Base-by-base conservation (phyloP, 2,888 invertebrate genomes). In the Caenorhabditis afra region DNA sequence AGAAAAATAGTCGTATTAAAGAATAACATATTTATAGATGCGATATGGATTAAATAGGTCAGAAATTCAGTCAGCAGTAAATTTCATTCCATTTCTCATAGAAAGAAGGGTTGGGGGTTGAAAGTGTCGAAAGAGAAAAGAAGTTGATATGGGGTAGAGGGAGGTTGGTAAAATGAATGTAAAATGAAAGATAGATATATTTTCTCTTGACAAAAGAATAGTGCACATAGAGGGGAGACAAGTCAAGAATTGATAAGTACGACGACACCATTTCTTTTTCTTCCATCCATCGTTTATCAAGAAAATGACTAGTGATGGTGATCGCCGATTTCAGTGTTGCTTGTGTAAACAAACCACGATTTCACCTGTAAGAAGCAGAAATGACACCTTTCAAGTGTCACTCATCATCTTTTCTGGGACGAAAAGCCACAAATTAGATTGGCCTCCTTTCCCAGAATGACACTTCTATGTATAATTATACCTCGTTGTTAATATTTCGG, bases 271-370 rank as follows among this genome's bases (percentile, higher is more conserved):
- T 29, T 29, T 0, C 7, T 35, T 58, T 37, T n/a, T 41, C 49
- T 18, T n/a, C n/a, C n/a, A n/a, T n/a, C 39, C 1, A 39, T 62
- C 23, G 12, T 20, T 53, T 55, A 53, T 29, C 29, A 39, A 18
- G 18, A 45, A 20, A n/a, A 22, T 12, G 12, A 22, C 66, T 64
- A 73, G 22, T 65, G 49, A 16, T 66, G 66, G 16, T 74, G 74
- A 18, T 74, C 74, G 29, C 65, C 77, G 50, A 62, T 57, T 61
- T 77, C 77, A 22, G 77, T 77, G 53, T 77, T 77, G 58, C 70
- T 65, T 14, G 62, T 70, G 65, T 77, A 77, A 58, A 70, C 70
- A 70, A 77, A 77, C 77, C 77, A 77, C 52, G 77, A 64, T 70
- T 70, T 77, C 23, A 77, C 76, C 76, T 77, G 70, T 7, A 70